A percentile compares a stretch with the other conserved stretches of the same genome.
phyloP scores from a whole-genome alignment of 1,140 invertebrate genomes.

The Adelges cooleyi region DNA sequence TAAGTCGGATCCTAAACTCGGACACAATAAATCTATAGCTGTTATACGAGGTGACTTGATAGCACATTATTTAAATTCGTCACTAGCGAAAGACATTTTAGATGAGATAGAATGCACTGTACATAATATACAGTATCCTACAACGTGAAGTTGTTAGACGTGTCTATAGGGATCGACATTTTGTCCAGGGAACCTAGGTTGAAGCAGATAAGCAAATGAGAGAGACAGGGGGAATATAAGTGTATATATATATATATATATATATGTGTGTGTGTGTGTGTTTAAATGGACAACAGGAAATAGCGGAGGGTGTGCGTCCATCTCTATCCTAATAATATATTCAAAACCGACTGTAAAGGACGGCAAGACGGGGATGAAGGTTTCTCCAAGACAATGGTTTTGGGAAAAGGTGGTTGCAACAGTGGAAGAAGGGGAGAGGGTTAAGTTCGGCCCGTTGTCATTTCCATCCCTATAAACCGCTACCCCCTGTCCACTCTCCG shows the following conservation, averaged over 20 bases:
- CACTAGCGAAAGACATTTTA: no score
- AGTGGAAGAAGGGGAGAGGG: background rate
- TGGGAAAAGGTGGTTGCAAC: background rate
- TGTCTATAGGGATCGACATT: conserved; percentile 19
- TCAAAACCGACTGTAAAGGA: conserved; percentile 23
- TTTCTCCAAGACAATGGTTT: conserved; percentile 28
- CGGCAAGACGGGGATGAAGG: background rate
- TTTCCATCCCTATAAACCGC: conserved; percentile 24
- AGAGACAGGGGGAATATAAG: background rate
- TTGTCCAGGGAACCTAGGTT: background rate
- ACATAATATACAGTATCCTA: no score
- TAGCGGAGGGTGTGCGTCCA: conserved; percentile 22
- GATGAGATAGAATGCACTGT: no score
- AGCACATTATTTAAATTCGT: no score
- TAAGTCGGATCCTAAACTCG: no score
- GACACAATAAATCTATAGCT: no score
- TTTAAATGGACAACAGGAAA: conserved; percentile 23
- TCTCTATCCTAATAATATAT: conserved; percentile 28
- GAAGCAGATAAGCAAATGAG: conserved; percentile 18
- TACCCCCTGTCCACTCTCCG: background rate
- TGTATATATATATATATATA: background rate
- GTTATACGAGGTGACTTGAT: no score
- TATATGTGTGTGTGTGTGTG: background rate
- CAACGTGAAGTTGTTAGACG: conserved; percentile 10
- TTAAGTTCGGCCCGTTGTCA: conserved; percentile 26